phyloP scores from a whole-genome alignment of 1,140 invertebrate species.

The Cydia strobilella region DNA sequence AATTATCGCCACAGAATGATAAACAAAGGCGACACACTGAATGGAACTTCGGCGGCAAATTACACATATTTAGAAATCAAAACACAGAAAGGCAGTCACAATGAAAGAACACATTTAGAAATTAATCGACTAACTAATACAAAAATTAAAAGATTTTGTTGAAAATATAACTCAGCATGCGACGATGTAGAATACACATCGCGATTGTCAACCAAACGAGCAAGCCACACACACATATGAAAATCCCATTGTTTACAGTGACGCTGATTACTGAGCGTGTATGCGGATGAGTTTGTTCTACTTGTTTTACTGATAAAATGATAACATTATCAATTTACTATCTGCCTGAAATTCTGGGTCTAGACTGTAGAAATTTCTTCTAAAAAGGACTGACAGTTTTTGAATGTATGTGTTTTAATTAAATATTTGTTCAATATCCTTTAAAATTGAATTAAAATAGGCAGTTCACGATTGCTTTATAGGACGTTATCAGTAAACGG shows the following conservation, averaged over 20 bases:
- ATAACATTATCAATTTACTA: slow-evolving; percentile 49
- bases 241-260: slow-evolving; percentile 72
- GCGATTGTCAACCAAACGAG: slow-evolving; percentile 81
- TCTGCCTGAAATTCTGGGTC: background rate
- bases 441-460: background rate
- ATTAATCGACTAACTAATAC: slow-evolving; percentile 75
- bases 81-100: slow-evolving; percentile 72
- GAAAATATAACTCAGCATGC: slow-evolving; percentile 78
- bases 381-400: background rate
- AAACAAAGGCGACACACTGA: slow-evolving; percentile 84
- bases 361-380: background rate
- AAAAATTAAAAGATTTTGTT: slow-evolving; percentile 77
- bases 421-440: background rate
- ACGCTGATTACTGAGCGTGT: slow-evolving; percentile 65
- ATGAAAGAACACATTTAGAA: slow-evolving; percentile 79
- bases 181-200: slow-evolving; percentile 80
- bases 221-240: slow-evolving; percentile 76
- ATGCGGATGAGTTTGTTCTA: slow-evolving; percentile 58
- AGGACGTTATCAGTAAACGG: background rate
- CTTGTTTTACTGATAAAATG: slow-evolving; percentile 73
- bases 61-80: slow-evolving; percentile 83
- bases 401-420: background rate
- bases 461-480: background rate
- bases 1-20: slow-evolving; percentile 81
- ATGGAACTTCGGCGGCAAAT: slow-evolving; percentile 85